Evolutionary conservation across 2,113 vertebrate genomes (phyloP), one percentile per base, ranked within the genome.

Genomic region (Lonchura striata): DNA sequence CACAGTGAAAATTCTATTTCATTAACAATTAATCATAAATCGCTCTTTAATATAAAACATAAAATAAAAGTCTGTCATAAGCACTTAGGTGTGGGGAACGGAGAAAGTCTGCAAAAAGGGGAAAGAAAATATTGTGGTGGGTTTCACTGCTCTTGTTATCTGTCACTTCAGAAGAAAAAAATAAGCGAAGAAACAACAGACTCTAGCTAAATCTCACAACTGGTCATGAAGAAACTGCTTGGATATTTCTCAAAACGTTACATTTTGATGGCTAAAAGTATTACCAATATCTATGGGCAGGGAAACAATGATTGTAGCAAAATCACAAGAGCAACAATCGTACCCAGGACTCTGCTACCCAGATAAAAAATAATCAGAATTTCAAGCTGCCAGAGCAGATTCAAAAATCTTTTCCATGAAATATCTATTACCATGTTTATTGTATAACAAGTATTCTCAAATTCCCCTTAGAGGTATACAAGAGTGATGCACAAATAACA

Each of bases 21-120:
- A 99, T 99, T 99, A 99, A 99, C 96, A 98, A 98, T 99, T 99
- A 98, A 99, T 99, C 96, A 96, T 97, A 97, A 98, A 98, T 99
- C 98, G 98, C 97, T 98, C 98, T 99, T 99, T 99, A 98, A 99
- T 98, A 98, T 98, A 98, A 99, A 98, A 98, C 96, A 98, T 98
- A 98, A 98, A 99, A 98, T 99, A 99, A 98, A 97, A 98, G 98
- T 98, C 98, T 98, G 98, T 98, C 98, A 98, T 96, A 98, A 98
- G 98, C 98, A 98, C 98, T 99, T 98, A 98, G 98, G 98, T 98
- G 96, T 96, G 98, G 97, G 98, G 96, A 98, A 98, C 93, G 97
- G 97, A 97, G 98, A 97, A 98, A 98, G 96, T 96, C 97, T 95
- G 97, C 96, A 94, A 96, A 98, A 98, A 98, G 97, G 97, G 97